A percentile compares a stretch with the other conserved stretches of the same genome.
phyloP scores from a whole-genome alignment of 2,888 invertebrate genomes.

The Ganaspis brasiliensis region DNA sequence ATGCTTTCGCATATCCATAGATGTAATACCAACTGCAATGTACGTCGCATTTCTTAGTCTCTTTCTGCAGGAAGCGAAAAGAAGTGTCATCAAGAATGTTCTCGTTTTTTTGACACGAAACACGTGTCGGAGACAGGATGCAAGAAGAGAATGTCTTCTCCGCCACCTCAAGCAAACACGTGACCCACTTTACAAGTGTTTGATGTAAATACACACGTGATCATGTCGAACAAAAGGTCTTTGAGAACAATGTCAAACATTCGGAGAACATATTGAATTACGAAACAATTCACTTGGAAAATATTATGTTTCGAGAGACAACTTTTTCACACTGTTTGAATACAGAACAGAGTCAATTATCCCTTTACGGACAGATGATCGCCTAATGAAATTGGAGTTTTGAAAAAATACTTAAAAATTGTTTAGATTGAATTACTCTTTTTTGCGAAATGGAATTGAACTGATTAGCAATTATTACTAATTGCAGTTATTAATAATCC shows the following conservation, averaged over 20 bases:
- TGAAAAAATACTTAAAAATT: too few relatives aligned
- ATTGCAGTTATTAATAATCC: too few relatives aligned
- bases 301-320: neutral
- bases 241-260: neutral
- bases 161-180: conserved; percentile 11
- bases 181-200: conserved; percentile 21
- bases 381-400: too few relatives aligned
- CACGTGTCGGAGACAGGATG: conserved; percentile 34
- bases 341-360: too few relatives aligned
- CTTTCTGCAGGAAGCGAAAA: neutral
- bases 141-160: neutral
- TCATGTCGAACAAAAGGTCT: neutral
- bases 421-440: too few relatives aligned
- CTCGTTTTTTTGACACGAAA: conserved; percentile 16
- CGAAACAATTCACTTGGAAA: conserved; percentile 7
- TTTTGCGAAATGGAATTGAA: too few relatives aligned
- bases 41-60: conserved; percentile 34
- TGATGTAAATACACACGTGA: conserved; percentile 2
- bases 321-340: neutral
- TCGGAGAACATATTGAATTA: conserved; percentile 7
- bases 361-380: too few relatives aligned
- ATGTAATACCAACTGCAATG: conserved; percentile 20
- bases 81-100: conserved; percentile 32
- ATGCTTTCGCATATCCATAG: conserved; percentile 34
- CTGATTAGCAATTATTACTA: too few relatives aligned